Percentiles rank a stretch among this genome's conserved stretches.
phyloP scores from a whole-genome alignment of 2,113 vertebrate species.

The Lepisosteus oculatus region DNA sequence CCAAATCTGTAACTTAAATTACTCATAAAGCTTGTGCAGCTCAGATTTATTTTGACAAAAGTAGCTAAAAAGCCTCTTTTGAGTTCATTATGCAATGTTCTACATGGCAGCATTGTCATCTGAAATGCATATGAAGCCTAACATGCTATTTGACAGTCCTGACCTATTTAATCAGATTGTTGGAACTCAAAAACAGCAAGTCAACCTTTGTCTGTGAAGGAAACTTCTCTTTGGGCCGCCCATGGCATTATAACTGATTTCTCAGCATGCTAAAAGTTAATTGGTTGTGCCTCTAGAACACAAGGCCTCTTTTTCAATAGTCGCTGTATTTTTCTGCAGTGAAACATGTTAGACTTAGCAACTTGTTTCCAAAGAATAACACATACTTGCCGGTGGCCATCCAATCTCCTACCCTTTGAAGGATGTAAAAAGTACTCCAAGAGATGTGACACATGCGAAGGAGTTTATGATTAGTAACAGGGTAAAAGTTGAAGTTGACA shows the following conservation, averaged over 20 bases:
- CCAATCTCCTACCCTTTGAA: neutral
- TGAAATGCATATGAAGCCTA: too few species aligned
- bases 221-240: neutral
- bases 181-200: too few species aligned
- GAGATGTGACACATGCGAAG: slow-evolving; percentile 4
- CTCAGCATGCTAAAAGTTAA: neutral
- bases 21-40: too few species aligned
- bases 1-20: too few species aligned
- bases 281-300: neutral
- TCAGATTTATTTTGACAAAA: too few species aligned
- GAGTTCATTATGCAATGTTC: too few species aligned
- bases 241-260: neutral
- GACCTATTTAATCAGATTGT: too few species aligned
- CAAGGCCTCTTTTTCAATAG: neutral
- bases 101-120: too few species aligned
- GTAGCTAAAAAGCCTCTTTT: too few species aligned
- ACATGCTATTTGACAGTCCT: too few species aligned
- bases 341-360: neutral
- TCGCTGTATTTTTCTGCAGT: neutral
- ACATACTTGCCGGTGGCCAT: neutral
- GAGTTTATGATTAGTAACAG: slow-evolving; percentile 16
- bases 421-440: neutral
- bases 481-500: slow-evolving; percentile 12
- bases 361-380: neutral
- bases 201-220: too few species aligned